These are phyloP conservation scores for Columba janthina DNA, from an alignment of 2,113 vertebrate species.

Conservation along the genomic window DNA sequence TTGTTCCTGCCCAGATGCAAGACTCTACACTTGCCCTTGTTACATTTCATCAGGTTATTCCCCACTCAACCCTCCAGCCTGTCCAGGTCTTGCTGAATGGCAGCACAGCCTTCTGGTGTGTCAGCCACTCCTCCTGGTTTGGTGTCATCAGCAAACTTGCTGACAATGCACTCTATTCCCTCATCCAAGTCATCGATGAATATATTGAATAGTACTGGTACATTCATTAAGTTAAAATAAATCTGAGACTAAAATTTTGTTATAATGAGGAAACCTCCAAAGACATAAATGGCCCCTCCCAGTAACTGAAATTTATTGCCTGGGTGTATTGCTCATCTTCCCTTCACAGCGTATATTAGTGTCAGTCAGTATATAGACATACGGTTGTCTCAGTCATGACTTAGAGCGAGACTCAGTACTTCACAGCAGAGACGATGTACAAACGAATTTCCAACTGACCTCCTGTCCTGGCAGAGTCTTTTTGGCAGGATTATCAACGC, in stretches of 20 bases:
- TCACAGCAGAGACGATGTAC: neutral
- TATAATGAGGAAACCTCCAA: neutral
- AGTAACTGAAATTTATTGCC: neutral
- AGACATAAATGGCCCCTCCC: neutral
- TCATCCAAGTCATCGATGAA: too few relatives aligned
- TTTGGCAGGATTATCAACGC: neutral
- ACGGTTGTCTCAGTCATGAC: rapidly evolving
- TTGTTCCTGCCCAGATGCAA: too few relatives aligned
- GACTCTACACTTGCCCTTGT: too few relatives aligned
- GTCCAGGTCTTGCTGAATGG: too few relatives aligned
- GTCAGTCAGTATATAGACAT: neutral
- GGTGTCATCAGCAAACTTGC: too few relatives aligned
- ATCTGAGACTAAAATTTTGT: neutral
- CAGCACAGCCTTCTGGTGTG: too few relatives aligned
- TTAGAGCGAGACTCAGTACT: neutral
- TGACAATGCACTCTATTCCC: too few relatives aligned
- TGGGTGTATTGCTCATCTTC: neutral
- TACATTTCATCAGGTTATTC: too few relatives aligned
- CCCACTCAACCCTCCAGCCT: too few relatives aligned
- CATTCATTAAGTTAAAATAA: neutral
- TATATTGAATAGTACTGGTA: too few relatives aligned
- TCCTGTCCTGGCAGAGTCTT: neutral
- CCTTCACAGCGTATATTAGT: neutral
- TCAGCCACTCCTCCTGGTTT: too few relatives aligned
- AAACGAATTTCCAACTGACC: neutral